A percentile compares a stretch with the other conserved stretches of the same genome.
Evolutionary conservation across 2,888 invertebrate genomes (phyloP).

Genomic region (Drosophila lutescens): DNA sequence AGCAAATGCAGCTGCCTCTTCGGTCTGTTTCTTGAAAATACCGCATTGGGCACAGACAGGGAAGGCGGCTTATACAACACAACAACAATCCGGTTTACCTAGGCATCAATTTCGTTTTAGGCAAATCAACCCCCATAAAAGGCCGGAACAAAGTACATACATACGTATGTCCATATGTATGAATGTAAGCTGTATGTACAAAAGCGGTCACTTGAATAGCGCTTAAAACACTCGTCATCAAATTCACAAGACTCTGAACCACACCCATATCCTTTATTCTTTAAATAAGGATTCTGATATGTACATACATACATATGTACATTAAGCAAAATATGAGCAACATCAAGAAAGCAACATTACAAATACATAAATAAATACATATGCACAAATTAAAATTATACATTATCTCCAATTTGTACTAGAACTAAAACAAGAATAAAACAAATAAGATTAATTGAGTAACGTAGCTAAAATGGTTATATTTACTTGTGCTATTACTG

Average conservation of each 20-base stretch:
- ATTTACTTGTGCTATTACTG: not conserved
- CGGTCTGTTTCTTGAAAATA: constrained; percentile 48
- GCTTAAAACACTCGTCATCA: not conserved
- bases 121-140: constrained; percentile 55
- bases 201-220: not conserved
- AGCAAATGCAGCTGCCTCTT: constrained; percentile 48
- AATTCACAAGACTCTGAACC: not conserved
- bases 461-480: too few relatives aligned
- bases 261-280: too few relatives aligned
- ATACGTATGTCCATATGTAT: not conserved
- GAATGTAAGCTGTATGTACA: not conserved
- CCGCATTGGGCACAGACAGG: constrained; percentile 15
- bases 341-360: too few relatives aligned
- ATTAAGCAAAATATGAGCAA: too few relatives aligned
- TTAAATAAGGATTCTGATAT: too few relatives aligned
- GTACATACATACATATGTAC: too few relatives aligned
- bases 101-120: constrained; percentile 44
- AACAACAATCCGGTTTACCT: constrained; percentile 65
- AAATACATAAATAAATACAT: too few relatives aligned
- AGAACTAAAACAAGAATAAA: too few relatives aligned
- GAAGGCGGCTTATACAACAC: constrained; percentile 25
- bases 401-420: too few relatives aligned
- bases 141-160: constrained; percentile 6
- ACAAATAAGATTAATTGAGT: too few relatives aligned
- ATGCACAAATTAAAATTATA: too few relatives aligned